Conservation (phyloP, 92 coral and sea anemone species). For the Actinernus sp. region DNA sequence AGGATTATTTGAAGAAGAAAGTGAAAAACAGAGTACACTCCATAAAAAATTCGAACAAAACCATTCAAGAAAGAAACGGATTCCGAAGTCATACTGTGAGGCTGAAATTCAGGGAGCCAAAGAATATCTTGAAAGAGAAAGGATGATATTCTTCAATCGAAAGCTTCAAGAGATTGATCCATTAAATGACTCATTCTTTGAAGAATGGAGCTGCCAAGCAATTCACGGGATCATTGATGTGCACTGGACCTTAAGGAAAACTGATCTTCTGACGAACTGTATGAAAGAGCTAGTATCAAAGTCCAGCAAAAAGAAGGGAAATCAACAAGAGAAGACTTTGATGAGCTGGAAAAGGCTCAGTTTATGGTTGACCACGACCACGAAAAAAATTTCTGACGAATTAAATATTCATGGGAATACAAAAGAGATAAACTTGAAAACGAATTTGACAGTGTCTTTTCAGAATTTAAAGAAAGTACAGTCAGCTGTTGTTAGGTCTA, state of each 20-base stretch:
- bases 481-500: conserved; percentile 7
- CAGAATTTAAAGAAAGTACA: conserved; percentile 27
- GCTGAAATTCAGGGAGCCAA: conserved; percentile 1
- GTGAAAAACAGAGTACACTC: no score
- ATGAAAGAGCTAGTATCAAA: conserved; percentile 15
- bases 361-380: conserved; percentile 16
- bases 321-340: conserved; percentile 26
- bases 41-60: no score
- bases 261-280: conserved; percentile 14
- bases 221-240: conserved; percentile 39
- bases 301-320: conserved; percentile 5
- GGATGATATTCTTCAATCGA: conserved; percentile 17
- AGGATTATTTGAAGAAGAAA: no score
- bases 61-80: neutral
- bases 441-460: conserved; percentile 19
- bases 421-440: conserved; percentile 13
- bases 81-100: neutral
- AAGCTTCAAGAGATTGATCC: conserved; percentile 9
- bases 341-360: conserved; percentile 32
- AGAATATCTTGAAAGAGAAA: conserved; percentile 20
- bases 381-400: conserved; percentile 1
- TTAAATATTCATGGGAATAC: conserved; percentile 7
- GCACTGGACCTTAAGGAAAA: conserved; percentile 37
- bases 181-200: neutral
- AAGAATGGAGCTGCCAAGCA: conserved; percentile 24